Evolutionary conservation across 1,140 invertebrate species (phyloP), one percentile per base, ranked within the genome.

Genomic region (Eupeodes corollae): DNA sequence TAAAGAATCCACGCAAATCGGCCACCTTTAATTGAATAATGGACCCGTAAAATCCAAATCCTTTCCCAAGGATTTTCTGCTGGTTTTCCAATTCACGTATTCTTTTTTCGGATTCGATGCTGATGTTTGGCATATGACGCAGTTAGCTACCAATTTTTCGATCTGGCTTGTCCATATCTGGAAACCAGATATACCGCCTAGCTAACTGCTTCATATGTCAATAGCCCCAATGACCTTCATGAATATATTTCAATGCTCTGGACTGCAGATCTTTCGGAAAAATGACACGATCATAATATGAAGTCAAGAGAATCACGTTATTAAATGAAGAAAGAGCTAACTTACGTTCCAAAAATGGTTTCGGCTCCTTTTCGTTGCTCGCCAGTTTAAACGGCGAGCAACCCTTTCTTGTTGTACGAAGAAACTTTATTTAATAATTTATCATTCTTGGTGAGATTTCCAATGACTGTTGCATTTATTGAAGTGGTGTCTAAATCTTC

Each of bases 31-130:
- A 1, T 54, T 55, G 32, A 58, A 39, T 35, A 69, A 64, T 33
- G 63, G 68, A 12, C 71, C 70, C 5, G 68, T 68, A 54, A 71
- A 75, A 52, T 76, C 76, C 0, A 71, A 56, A 50, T 35, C 43
- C 73, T 51, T 14, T 64, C 51, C 68, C 71, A 76, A 9, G 26
- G 21, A 6, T 10, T 3, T 19, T 11, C 37, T 8, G 44, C 32
- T 45, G 11, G 11, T 12, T 19, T n/a, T 5, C 44, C 44, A 46
- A 37, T 37, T 16, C 6, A 37, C 13, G 35, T 37, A 14, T 37
- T 37, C 13, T 14, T 16, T 52, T 68, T 71, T 1, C 58, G 15
- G 35, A n/a, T 37, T n/a, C 13, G 13, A 14, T 14, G 35, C 35
- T 14, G 35, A 37, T n/a, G 15, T 37, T 37, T 16, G 13, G 35